Evolutionary conservation across 2,888 invertebrate species (phyloP).

Genomic region (Adelognathus sp.): DNA sequence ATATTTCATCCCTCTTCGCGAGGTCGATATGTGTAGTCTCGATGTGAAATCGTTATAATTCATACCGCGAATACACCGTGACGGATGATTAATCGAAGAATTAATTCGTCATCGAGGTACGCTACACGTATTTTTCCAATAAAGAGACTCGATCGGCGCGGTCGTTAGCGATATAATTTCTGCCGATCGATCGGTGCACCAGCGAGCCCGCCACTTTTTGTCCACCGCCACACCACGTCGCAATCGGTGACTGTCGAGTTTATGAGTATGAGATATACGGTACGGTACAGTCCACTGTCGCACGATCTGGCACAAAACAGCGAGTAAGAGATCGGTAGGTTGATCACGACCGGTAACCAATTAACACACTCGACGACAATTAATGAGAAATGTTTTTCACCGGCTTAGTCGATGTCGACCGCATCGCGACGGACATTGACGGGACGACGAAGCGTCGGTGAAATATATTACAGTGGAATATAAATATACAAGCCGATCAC

Average conservation of each 20-base stretch:
- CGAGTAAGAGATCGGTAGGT: constrained; percentile 24
- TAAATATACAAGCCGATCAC: constrained; percentile 40
- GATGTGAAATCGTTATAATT: neutral
- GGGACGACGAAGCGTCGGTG: neutral
- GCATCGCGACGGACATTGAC: constrained; percentile 26
- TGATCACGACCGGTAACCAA: constrained; percentile 38
- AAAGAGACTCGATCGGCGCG: neutral
- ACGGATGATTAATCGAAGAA: neutral
- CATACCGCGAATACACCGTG: too few species aligned
- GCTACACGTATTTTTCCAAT: neutral
- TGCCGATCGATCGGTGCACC: constrained; percentile 13
- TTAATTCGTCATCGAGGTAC: neutral
- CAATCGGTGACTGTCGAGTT: constrained; percentile 8
- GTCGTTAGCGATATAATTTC: constrained; percentile 4
- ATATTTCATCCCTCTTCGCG: neutral
- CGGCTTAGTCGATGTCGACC: constrained; percentile 50
- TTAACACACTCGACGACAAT: constrained; percentile 54
- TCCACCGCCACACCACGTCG: constrained; percentile 13
- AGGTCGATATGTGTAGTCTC: too few species aligned
- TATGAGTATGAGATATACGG: neutral
- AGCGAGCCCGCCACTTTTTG: constrained; percentile 3
- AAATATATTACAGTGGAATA: constrained; percentile 7
- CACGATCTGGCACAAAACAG: neutral
- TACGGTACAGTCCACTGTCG: neutral
- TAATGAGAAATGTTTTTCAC: constrained; percentile 51